Evolutionary conservation across 2,888 invertebrate genomes (phyloP), one percentile per base, ranked within the genome.

Genomic region (Pseudococcus longispinus): DNA sequence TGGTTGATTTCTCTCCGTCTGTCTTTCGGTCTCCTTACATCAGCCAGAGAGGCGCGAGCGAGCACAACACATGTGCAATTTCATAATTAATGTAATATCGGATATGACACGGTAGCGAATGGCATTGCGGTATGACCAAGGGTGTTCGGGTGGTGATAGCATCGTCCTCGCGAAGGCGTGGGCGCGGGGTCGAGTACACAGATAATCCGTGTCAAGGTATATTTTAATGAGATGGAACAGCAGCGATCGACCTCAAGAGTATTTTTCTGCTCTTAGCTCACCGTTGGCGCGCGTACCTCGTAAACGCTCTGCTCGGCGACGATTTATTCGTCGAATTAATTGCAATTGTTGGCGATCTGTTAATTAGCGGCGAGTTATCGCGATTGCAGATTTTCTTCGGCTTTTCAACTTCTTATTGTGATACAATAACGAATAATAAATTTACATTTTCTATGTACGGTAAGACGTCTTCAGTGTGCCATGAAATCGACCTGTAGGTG

Each of bases 171-270:
- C 42, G 77, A 42, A 80, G 29, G 77, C 77, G 77, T 80, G 77
- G 77, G 77, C 77, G 77, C 77, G 77, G 77, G 77, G 77, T 85
- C 85, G 65, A 85, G 70, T 70, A 42, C 42, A 42, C 42, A 23
- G 70, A 65, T 65, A 70, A 85, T 85, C 65, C 70, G 85, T 85
- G 85, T 85, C 85, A 85, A 85, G 85, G 85, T 85, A 60, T 85
- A 85, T 70, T 85, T 85, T 85, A 85, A 85, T 85, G 65, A 85
- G 65, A 70, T 85, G 85, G 85, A 85, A 85, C 85, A 60, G 85
- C 60, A 70, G 85, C 65, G 85, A 80, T 42, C 85, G 85, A 84
- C 84, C 84, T 55, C 84, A 60, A 65, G 77, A 37, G 77, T 80
- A 80, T 42, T 80, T 80, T 20, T 42, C 77, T 42, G 26, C 77